phyloP scores from a whole-genome alignment of 2,888 invertebrate species.

The Cheilosia vernalis region DNA sequence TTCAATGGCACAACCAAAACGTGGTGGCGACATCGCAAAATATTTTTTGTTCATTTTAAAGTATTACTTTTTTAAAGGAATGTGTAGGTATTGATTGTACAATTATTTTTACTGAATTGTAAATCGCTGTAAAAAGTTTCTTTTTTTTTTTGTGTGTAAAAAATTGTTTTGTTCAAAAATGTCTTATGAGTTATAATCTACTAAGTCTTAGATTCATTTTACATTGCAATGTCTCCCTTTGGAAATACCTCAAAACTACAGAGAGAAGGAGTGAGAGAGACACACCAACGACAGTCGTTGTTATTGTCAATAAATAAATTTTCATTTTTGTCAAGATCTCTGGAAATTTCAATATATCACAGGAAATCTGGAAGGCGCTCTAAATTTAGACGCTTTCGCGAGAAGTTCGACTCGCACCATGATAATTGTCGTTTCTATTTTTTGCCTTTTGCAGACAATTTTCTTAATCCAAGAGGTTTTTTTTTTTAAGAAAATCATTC shows the following conservation, averaged over 20 bases:
- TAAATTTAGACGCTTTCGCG: constrained; percentile 52
- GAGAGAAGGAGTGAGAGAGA: constrained; percentile 2
- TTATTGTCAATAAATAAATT: constrained; percentile 63
- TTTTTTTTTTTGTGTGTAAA: constrained; percentile 9
- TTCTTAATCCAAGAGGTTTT: constrained; percentile 11
- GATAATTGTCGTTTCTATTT: not conserved
- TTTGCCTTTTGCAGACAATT: constrained; percentile 54
- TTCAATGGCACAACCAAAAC: constrained; percentile 56
- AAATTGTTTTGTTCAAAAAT: constrained; percentile 8
- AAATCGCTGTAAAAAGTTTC: too few species aligned
- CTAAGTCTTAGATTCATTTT: constrained; percentile 53
- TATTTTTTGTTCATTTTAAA: not conserved
- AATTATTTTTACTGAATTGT: constrained; percentile 1
- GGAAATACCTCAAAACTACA: constrained; percentile 16
- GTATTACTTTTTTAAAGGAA: constrained; percentile 36
- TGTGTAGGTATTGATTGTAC: not conserved
- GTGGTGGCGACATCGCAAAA: constrained; percentile 28
- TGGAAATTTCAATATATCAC: constrained; percentile 22
- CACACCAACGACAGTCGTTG: constrained; percentile 46
- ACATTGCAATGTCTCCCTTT: constrained; percentile 27
- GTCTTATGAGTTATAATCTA: constrained; percentile 7
- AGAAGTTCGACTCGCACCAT: constrained; percentile 14
- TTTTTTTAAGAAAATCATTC: not conserved
- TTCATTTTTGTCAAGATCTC: constrained; percentile 41
- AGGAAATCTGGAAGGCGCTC: constrained; percentile 48